Conservation (phyloP, 2,888 invertebrate species). For the Lochmaea crataegi region DNA sequence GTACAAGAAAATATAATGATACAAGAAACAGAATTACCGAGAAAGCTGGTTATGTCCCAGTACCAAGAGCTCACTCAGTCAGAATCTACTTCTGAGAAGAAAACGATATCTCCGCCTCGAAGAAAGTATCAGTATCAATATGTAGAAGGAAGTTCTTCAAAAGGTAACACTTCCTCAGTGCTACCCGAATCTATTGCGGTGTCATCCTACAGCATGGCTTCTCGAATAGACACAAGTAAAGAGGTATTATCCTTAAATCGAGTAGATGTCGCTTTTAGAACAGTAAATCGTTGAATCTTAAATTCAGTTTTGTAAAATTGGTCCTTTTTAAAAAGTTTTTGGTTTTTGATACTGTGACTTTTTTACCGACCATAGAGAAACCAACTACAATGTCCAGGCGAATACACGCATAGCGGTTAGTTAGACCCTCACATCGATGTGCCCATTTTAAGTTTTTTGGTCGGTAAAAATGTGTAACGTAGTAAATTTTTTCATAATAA, state of each 20-base stretch:
- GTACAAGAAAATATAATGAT: conserved; percentile 42
- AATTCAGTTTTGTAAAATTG: conserved; percentile 6
- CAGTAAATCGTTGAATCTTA: conserved; percentile 37
- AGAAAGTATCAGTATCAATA: conserved; percentile 62
- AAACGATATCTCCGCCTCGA: conserved; percentile 62
- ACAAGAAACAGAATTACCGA: conserved; percentile 55
- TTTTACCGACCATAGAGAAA: too few relatives aligned
- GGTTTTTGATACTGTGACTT: not conserved
- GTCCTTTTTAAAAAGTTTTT: not conserved
- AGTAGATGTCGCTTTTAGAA: conserved; percentile 40
- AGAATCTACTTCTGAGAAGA: conserved; percentile 32
- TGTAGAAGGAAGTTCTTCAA: conserved; percentile 54
- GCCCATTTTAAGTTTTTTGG: too few relatives aligned
- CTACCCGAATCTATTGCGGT: conserved; percentile 63
- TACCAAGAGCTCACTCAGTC: conserved; percentile 52
- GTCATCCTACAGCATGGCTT: conserved; percentile 68
- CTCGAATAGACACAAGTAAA: conserved; percentile 65
- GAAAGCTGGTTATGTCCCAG: conserved; percentile 59
- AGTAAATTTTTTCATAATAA: too few relatives aligned
- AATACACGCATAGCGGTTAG: too few relatives aligned
- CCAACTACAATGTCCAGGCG: too few relatives aligned
- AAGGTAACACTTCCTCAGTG: conserved; percentile 65
- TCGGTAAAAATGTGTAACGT: too few relatives aligned
- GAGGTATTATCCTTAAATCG: conserved; percentile 61
- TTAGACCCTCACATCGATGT: too few relatives aligned